Evolutionary conservation across 2,797 vertebrate species (phyloP), one percentile per base, ranked within the genome.

Genomic region (Gymnodraco acuticeps): DNA sequence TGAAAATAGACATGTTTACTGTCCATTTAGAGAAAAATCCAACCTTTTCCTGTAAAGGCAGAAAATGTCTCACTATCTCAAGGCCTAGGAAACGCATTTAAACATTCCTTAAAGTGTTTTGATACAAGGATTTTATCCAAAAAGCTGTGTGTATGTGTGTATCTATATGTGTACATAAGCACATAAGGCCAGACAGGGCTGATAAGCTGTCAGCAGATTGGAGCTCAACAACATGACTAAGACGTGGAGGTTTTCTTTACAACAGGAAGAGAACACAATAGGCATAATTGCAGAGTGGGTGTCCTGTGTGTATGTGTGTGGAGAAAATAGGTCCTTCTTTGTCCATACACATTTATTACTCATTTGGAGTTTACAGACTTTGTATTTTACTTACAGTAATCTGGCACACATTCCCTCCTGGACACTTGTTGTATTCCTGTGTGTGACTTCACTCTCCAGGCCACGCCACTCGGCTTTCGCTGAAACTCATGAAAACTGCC

Each of bases 211-310:
- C 67, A 90, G 76, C 65, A 73, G 87, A 89, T 89, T 73, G 67
- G 23, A 69, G 60, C 69, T 76, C 60, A 71, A 48, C 69, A 82
- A n/a, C 81, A 61, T 70, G 80, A 80, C 77, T 53, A 50, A 70
- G 77, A 82, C 42, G 65, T 50, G 81, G 78, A 81, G 20, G 56
- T 75, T 85, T 80, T 79, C 73, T 87, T 47, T 70, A 1, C 10
- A 63, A 64, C 85, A 86, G 88, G 88, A 89, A 91, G 78, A 41
- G 51, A 85, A 72, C 83, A 92, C 89, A 93, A 90, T 88, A 74
- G 85, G 51, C 64, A 67, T 92, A 84, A 92, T 90, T 91, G 75
- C 83, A 75, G 76, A 52, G 62, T 78, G 83, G 58, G 70, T 88
- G 75, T 88, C 72, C 80, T 56, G 70, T 88, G 75, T 88, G 78